These are phyloP conservation scores for Hybos culiciformis DNA, from an alignment of 2,888 invertebrate genomes.

Conservation along the genomic window DNA sequence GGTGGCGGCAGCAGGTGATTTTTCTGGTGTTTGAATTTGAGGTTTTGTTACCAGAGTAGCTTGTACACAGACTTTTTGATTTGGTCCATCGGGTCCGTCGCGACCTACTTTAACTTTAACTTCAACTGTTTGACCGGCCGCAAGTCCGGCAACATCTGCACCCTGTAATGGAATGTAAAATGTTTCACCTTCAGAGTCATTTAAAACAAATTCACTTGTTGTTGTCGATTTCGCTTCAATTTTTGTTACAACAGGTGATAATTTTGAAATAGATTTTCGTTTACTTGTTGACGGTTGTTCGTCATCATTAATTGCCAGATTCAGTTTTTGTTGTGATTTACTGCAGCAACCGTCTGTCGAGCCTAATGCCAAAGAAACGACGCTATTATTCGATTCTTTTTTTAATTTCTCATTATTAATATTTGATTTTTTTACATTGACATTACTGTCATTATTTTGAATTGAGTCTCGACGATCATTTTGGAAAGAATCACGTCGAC, in stretches of 20 bases:
- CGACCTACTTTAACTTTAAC: slow-evolving; percentile 50
- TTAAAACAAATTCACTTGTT: slow-evolving; percentile 24
- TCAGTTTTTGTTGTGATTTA: slow-evolving; percentile 37
- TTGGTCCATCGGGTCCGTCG: slow-evolving; percentile 47
- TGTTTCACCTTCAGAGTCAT: slow-evolving; percentile 42
- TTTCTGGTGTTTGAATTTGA: slow-evolving; percentile 32
- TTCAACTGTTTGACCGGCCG: slow-evolving; percentile 43
- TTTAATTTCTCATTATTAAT: slow-evolving; percentile 15
- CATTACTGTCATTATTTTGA: slow-evolving; percentile 22
- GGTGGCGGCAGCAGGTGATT: slow-evolving; percentile 12
- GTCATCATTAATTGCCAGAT: slow-evolving; percentile 42
- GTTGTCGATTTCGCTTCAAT: not conserved
- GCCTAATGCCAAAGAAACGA: slow-evolving; percentile 31
- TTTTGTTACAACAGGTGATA: slow-evolving; percentile 3
- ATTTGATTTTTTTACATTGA: slow-evolving; percentile 23
- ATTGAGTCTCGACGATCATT: slow-evolving; percentile 17
- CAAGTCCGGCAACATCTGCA: slow-evolving; percentile 24
- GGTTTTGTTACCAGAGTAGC: slow-evolving; percentile 51
- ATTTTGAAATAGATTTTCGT: not conserved
- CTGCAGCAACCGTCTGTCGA: too few relatives aligned
- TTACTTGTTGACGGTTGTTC: slow-evolving; percentile 17
- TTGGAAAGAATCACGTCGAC: slow-evolving; percentile 33
- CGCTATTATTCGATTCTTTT: slow-evolving; percentile 25
- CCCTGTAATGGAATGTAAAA: slow-evolving; percentile 51
- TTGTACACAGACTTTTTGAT: slow-evolving; percentile 46